phyloP scores from a whole-genome alignment of 2,797 vertebrate species.

The Crenichthys baileyi region DNA sequence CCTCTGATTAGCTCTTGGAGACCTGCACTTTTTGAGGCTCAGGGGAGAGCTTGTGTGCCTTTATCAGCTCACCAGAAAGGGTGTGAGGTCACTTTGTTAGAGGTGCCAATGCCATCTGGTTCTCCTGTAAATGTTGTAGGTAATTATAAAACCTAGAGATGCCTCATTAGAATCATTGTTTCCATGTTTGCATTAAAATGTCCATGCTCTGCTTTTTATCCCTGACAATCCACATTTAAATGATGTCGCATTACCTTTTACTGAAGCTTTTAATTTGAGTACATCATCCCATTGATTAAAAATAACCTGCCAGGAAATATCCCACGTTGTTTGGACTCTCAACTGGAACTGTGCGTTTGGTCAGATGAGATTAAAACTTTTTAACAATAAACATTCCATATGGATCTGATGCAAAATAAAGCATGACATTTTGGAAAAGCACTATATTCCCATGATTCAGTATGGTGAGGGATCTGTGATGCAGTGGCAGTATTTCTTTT shows the following conservation, averaged over 20 bases:
- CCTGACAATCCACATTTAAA: background rate
- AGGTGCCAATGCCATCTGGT: slow-evolving; percentile 62
- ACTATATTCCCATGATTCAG: background rate
- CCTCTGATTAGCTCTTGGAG: slow-evolving; percentile 56
- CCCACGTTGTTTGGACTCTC: background rate
- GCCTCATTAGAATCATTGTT: slow-evolving; percentile 19
- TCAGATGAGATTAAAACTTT: background rate
- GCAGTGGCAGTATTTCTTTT: background rate
- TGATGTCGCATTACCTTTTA: background rate
- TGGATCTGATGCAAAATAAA: background rate
- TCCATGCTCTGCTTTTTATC: background rate
- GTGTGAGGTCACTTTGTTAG: slow-evolving; percentile 66
- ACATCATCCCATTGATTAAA: background rate
- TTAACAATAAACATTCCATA: background rate
- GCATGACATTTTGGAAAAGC: background rate
- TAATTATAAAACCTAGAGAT: slow-evolving; percentile 38
- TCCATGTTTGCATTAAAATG: slow-evolving; percentile 5
- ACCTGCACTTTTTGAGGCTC: slow-evolving; percentile 43
- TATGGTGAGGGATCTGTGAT: background rate
- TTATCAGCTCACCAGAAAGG: slow-evolving; percentile 66
- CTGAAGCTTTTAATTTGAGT: background rate
- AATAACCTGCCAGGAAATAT: background rate
- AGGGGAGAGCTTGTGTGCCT: slow-evolving; percentile 53
- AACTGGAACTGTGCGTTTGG: background rate
- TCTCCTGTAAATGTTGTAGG: slow-evolving; percentile 31